phyloP scores from a whole-genome alignment of 2,113 vertebrate genomes.

The Nibea coibor region DNA sequence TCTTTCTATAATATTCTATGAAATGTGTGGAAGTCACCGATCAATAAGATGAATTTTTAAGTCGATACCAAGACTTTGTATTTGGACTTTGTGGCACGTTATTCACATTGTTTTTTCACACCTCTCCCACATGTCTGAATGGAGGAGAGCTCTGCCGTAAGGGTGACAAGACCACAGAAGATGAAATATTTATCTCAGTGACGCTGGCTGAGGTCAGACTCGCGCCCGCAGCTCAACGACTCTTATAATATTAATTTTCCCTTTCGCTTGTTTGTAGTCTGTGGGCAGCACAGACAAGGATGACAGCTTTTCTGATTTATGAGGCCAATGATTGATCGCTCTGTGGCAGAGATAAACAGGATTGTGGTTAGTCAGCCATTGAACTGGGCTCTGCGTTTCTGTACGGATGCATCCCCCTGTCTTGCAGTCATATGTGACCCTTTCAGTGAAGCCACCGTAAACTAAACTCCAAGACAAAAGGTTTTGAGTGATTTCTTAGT shows the following conservation, averaged over 20 bases:
- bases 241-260: slow-evolving; percentile 65
- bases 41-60: neutral
- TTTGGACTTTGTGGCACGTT: neutral
- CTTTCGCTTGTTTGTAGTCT: slow-evolving; percentile 56
- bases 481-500: slow-evolving; percentile 71
- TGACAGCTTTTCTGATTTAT: slow-evolving; percentile 68
- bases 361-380: slow-evolving; percentile 62
- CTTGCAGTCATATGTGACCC: slow-evolving; percentile 12
- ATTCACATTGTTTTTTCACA: slow-evolving; percentile 9
- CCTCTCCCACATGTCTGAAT: neutral
- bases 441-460: slow-evolving; percentile 51
- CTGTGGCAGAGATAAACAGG: slow-evolving; percentile 68
- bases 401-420: neutral
- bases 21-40: slow-evolving; percentile 5
- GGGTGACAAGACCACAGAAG: slow-evolving; percentile 20
- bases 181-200: slow-evolving; percentile 54
- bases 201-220: slow-evolving; percentile 31
- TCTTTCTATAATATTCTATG: neutral
- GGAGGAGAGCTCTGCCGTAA: neutral
- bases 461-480: slow-evolving; percentile 43
- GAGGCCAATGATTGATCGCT: slow-evolving; percentile 58
- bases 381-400: slow-evolving; percentile 32
- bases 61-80: neutral
- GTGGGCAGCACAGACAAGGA: slow-evolving; percentile 38
- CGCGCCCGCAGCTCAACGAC: slow-evolving; percentile 34